Percentiles rank a stretch among this genome's conserved stretches.
Conservation (phyloP, 2,888 invertebrate species). For the Idaea dimidiata region DNA sequence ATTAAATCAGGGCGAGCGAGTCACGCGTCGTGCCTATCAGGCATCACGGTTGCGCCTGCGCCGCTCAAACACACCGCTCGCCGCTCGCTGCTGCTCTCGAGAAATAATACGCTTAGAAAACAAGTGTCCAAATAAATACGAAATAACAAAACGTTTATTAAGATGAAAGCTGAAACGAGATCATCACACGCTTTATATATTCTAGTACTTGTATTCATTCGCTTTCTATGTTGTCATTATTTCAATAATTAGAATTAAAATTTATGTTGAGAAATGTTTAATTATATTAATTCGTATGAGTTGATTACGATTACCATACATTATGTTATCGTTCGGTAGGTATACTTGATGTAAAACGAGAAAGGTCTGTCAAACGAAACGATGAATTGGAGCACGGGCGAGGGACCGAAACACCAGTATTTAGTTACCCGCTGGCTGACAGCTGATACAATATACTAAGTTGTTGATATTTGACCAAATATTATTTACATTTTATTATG, state of each 20-base stretch:
- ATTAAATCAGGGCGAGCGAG: constrained; percentile 72
- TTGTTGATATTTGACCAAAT: constrained; percentile 60
- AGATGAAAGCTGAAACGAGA: constrained; percentile 40
- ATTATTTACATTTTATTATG: constrained; percentile 43
- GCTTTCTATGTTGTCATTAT: constrained; percentile 40
- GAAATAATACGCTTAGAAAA: neutral
- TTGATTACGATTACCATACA: constrained; percentile 21
- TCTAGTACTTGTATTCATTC: constrained; percentile 35
- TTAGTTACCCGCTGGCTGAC: constrained; percentile 53
- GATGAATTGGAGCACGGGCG: constrained; percentile 71
- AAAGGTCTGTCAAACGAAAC: constrained; percentile 76
- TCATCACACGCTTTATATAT: constrained; percentile 37
- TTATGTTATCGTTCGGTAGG: constrained; percentile 28
- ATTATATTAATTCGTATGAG: constrained; percentile 22
- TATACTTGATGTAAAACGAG: constrained; percentile 64
- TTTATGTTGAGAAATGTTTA: constrained; percentile 20
- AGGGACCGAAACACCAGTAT: constrained; percentile 71
- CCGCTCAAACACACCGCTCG: constrained; percentile 18
- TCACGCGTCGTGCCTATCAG: constrained; percentile 67
- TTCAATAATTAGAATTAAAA: constrained; percentile 29
- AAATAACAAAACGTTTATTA: constrained; percentile 31
- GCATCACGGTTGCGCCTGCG: constrained; percentile 47
- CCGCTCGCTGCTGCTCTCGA: constrained; percentile 17
- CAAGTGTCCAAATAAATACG: constrained; percentile 27
- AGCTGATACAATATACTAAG: constrained; percentile 64